Conservation (phyloP, 2,113 vertebrate genomes). For the Megaleporinus macrocephalus region DNA sequence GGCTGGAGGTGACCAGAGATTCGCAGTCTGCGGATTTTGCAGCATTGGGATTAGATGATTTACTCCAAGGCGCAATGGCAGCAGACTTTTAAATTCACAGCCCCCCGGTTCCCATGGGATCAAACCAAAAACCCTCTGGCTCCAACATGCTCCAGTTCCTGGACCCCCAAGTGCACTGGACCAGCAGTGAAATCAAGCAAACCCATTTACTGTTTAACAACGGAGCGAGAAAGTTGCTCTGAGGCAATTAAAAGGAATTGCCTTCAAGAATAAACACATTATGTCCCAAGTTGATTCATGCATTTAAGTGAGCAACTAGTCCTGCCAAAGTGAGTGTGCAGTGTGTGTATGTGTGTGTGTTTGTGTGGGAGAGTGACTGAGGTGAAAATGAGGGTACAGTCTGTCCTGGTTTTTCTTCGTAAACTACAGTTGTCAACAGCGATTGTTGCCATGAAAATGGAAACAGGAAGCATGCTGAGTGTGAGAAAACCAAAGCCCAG, state of each 20-base stretch:
- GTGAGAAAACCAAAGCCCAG: constrained; percentile 15
- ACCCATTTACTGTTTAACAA: constrained; percentile 3
- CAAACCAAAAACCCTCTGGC: constrained; percentile 7
- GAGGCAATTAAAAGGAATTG: neutral
- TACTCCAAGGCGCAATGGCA: neutral
- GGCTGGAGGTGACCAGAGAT: neutral
- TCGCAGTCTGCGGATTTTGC: neutral
- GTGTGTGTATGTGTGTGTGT: neutral
- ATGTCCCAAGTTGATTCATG: constrained; percentile 1
- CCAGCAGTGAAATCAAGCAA: neutral
- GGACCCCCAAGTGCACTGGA: neutral
- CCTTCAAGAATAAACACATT: neutral
- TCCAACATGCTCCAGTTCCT: constrained; percentile 15
- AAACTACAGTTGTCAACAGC: constrained; percentile 41
- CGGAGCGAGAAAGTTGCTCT: neutral
- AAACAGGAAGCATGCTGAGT: constrained; percentile 34
- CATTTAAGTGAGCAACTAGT: neutral
- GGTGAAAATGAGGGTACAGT: constrained; percentile 36
- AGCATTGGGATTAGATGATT: neutral
- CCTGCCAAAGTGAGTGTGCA: constrained; percentile 18
- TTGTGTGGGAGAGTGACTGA: neutral
- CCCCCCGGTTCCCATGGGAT: too few species aligned
- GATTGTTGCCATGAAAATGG: constrained; percentile 48
- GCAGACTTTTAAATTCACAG: neutral
- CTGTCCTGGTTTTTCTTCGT: constrained; percentile 51